Base-by-base conservation (phyloP, 2,113 vertebrate genomes). In the Phyllostomus hastatus region DNA sequence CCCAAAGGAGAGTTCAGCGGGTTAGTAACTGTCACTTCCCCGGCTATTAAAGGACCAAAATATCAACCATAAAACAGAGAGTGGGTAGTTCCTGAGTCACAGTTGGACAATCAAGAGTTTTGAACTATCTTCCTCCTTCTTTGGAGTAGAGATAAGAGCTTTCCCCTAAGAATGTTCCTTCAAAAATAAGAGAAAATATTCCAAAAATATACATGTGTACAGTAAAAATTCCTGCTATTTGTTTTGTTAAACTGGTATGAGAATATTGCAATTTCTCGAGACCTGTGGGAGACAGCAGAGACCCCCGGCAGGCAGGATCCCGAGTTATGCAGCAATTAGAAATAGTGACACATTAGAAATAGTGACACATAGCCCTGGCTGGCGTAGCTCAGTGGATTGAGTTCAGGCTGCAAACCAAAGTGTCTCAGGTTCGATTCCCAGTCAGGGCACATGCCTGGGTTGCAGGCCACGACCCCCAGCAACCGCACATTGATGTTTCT, bases 281-380 rank as follows among this genome's bases (percentile, higher is more conserved):
- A 1, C 1, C 61, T 4, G 16, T 43, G 35, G 20, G 10, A 46
- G 28, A 11, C 22, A 52, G 2, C 3, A 17, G 70, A 1, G 12
- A 0, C 5, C 33, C 19, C 31, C 1, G 19, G 48, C 7, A 28
- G 20, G 43, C 10, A 20, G 16, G 5, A 26, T 1, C 14, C 26
- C 5, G 24, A 59, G 26, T 24, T 3, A 22, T 0, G 1, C 2
- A 19, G 4, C 4, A 15, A 4, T 19, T 19, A 7, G 43, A 70
- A 76, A 26, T 48, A 14, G 31, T 33, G 16, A 31, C 14, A 35
- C 20, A 15, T 15, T n/a, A n/a, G n/a, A n/a, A n/a, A n/a, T n/a
- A n/a, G n/a, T n/a, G n/a, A n/a, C n/a, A n/a, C n/a, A n/a, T n/a
- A n/a, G n/a, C n/a, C n/a, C n/a, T n/a, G n/a, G n/a, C n/a, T n/a